Evolutionary conservation across 2,888 invertebrate species (phyloP).

Genomic region (Hemaris fuciformis): DNA sequence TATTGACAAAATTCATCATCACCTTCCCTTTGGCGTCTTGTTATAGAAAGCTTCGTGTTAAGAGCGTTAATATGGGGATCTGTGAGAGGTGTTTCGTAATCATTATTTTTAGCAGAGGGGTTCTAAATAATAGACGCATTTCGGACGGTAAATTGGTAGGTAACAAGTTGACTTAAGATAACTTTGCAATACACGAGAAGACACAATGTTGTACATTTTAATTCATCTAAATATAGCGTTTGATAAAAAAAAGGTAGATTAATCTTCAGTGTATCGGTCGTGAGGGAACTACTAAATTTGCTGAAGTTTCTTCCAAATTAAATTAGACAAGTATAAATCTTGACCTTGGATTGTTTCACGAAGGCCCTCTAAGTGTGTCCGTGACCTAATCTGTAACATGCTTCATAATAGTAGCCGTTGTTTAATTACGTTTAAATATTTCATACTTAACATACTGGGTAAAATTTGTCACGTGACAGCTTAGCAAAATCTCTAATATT

Average conservation of each 20-base stretch:
- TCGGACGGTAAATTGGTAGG: background rate
- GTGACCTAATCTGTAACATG: background rate
- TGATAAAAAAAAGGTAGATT: background rate
- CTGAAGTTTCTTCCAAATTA: background rate
- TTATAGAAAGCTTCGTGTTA: background rate
- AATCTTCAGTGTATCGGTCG: background rate
- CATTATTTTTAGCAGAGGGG: background rate
- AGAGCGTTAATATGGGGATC: background rate
- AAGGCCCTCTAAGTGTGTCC: background rate
- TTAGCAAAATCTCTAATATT: background rate
- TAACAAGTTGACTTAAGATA: background rate
- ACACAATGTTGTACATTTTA: no score
- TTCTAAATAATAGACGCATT: background rate
- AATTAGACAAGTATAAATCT: conserved; percentile 9
- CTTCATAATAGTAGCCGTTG: background rate
- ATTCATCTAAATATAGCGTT: background rate
- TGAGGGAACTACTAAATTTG: background rate
- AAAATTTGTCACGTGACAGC: no score
- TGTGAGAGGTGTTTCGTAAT: background rate
- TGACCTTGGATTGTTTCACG: conserved; percentile 1
- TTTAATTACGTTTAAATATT: background rate
- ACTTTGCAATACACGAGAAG: no score
- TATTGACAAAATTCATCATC: background rate
- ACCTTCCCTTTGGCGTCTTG: background rate
- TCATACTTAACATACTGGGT: background rate